Evolutionary conservation across 1,140 invertebrate genomes (phyloP).

Genomic region (Neodiprion pinetum): DNA sequence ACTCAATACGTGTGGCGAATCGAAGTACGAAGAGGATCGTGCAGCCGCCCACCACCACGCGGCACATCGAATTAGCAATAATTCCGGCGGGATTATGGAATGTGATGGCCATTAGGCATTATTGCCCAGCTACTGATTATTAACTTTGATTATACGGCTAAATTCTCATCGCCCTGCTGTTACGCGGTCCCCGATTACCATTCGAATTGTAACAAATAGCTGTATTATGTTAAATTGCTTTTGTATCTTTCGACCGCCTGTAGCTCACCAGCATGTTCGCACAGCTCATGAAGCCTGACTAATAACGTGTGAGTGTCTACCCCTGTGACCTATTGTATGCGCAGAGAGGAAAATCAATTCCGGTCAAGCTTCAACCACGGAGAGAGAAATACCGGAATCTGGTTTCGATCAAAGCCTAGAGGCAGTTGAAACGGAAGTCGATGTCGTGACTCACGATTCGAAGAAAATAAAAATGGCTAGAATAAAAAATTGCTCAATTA

Average conservation of each 20-base stretch:
- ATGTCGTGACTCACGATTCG: no score
- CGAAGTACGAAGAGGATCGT: neutral
- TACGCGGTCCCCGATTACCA: neutral
- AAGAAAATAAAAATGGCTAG: no score
- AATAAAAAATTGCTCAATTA: no score
- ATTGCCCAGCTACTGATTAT: constrained; percentile 2
- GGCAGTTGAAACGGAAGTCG: no score
- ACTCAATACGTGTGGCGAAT: neutral
- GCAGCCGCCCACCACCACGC: neutral
- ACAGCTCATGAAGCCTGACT: neutral
- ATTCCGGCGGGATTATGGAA: neutral
- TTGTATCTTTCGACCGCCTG: neutral
- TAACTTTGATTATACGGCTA: constrained; percentile 7
- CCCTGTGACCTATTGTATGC: no score
- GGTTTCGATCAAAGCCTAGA: no score
- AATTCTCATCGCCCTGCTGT: neutral
- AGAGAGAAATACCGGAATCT: no score
- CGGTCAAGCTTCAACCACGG: no score
- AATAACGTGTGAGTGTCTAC: neutral
- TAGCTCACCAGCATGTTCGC: neutral
- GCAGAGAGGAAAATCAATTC: no score
- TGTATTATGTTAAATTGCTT: neutral
- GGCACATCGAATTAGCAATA: neutral
- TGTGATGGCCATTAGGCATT: neutral
- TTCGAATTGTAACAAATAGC: neutral